These are phyloP conservation scores for Rhynchotus rufescens DNA, from an alignment of 2,797 vertebrate species.

Conservation along the genomic window DNA sequence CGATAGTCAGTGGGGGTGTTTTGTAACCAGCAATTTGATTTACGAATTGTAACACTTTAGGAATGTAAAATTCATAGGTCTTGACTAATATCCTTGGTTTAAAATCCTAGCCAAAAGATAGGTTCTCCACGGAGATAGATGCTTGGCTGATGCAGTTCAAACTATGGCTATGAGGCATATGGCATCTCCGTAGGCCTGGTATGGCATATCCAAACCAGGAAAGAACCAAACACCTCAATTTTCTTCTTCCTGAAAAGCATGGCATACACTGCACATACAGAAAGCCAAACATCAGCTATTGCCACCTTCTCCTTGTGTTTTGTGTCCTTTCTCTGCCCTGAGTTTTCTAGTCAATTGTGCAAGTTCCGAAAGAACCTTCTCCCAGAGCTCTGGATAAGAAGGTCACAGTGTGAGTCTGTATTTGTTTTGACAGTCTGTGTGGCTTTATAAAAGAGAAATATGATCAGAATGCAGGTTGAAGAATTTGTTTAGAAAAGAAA, in stretches of 20 bases:
- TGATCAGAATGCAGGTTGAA: background rate
- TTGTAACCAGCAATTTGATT: background rate
- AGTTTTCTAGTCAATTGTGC: background rate
- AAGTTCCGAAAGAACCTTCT: background rate
- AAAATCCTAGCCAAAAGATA: background rate
- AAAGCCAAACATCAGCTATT: background rate
- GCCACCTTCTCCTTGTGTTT: background rate
- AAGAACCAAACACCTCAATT: background rate
- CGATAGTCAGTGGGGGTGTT: background rate
- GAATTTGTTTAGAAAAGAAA: background rate
- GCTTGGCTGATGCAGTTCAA: background rate
- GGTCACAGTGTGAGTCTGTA: background rate
- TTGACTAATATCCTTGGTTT: background rate
- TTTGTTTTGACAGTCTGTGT: background rate
- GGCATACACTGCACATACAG: accelerated
- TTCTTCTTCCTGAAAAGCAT: background rate
- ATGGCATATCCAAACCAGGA: background rate
- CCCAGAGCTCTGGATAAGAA: background rate
- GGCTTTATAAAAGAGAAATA: background rate
- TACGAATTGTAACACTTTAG: background rate
- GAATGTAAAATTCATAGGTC: background rate
- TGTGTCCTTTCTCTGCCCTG: background rate
- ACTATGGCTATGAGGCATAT: background rate
- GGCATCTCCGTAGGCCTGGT: too few species aligned
- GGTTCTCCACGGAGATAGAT: background rate